Percentiles rank a stretch among this genome's conserved stretches.
phyloP scores from a whole-genome alignment of 2,797 vertebrate genomes.

The Ibycter americanus region DNA sequence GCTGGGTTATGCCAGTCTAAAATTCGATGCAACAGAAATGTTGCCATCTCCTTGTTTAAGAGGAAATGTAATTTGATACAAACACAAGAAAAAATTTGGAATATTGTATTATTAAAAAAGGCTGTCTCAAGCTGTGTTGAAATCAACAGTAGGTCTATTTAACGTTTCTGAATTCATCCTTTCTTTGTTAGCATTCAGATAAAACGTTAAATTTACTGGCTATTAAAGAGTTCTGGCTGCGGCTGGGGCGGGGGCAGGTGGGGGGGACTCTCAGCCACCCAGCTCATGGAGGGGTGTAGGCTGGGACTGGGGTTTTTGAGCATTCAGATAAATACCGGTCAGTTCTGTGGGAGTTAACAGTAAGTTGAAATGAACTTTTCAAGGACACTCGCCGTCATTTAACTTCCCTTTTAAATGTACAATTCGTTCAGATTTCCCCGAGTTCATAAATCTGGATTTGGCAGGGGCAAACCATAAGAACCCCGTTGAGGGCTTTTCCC shows the following conservation, averaged over 20 bases:
- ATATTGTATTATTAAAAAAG: slow-evolving; percentile 34
- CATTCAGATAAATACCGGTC: background rate
- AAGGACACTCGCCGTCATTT: background rate
- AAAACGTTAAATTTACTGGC: slow-evolving; percentile 27
- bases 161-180: slow-evolving; percentile 42
- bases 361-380: background rate
- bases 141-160: slow-evolving; percentile 18
- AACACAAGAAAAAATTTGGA: background rate
- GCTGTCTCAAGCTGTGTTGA: slow-evolving; percentile 17
- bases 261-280: background rate
- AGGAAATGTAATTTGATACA: slow-evolving; percentile 34
- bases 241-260: background rate
- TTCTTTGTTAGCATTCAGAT: slow-evolving; percentile 39
- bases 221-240: slow-evolving; percentile 1
- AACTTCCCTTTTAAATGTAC: background rate
- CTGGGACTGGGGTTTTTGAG: background rate
- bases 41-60: background rate
- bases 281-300: background rate
- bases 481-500: accelerated
- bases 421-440: background rate
- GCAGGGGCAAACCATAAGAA: background rate
- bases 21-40: slow-evolving; percentile 15
- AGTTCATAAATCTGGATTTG: background rate
- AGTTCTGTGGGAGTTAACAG: background rate
- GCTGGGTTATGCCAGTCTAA: background rate